Percentiles rank a stretch among this genome's conserved stretches.
Evolutionary conservation across 2,797 vertebrate genomes (phyloP).

Genomic region (Anableps anableps): DNA sequence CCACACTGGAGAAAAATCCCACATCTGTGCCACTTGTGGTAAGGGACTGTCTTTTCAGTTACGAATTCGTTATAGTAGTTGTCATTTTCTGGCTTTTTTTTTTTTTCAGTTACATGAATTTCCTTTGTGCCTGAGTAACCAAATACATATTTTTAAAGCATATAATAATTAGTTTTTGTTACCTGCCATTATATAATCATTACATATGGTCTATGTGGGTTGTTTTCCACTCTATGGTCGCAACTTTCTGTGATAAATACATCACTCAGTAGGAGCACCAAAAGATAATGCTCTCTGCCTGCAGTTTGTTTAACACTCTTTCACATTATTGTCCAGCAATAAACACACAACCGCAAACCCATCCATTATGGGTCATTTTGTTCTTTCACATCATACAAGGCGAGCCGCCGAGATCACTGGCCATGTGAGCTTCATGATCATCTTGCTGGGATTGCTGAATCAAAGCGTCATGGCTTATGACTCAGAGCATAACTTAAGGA

Average conservation of each 20-base stretch:
- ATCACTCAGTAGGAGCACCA: no score
- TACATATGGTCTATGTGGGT: neutral
- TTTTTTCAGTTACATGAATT: neutral
- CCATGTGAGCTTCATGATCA: no score
- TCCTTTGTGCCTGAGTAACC: neutral
- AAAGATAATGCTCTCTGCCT: no score
- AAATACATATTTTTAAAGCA: neutral
- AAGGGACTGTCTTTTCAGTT: slow-evolving; percentile 19
- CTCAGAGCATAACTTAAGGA: no score
- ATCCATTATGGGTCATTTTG: neutral
- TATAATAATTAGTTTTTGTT: neutral
- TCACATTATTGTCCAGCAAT: no score
- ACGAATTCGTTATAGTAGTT: neutral
- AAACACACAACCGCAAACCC: no score
- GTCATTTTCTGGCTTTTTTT: neutral
- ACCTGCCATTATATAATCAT: neutral
- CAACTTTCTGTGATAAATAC: neutral
- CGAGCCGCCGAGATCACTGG: no score
- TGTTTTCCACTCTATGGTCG: neutral
- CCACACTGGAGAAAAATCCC: slow-evolving; percentile 91
- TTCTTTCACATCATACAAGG: no score
- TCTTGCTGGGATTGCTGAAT: no score
- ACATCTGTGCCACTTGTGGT: slow-evolving; percentile 95
- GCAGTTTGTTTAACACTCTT: no score
- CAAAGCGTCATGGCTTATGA: no score